Conservation (phyloP, 1,140 invertebrate species). For the Papilio aristodemus region DNA sequence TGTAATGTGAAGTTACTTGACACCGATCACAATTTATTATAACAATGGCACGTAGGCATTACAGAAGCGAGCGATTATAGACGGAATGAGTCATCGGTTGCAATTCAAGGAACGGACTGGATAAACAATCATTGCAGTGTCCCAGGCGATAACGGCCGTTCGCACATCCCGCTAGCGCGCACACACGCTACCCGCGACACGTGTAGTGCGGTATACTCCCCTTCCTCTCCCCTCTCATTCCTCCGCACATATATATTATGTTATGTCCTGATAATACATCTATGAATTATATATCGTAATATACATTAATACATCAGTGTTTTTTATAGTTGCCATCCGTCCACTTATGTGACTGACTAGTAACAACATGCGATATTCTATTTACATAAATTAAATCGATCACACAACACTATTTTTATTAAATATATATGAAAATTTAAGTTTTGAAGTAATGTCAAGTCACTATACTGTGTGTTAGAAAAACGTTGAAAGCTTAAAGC, state of each 20-base stretch:
- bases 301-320: neutral
- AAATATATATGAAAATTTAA: too few species aligned
- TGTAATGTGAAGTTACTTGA: neutral
- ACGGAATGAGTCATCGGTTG: conserved; percentile 73
- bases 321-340: neutral
- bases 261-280: neutral
- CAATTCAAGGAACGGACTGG: conserved; percentile 77
- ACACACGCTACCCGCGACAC: conserved; percentile 34
- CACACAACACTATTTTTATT: too few species aligned
- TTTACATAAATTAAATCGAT: too few species aligned
- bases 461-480: too few species aligned
- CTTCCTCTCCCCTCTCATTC: neutral
- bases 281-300: neutral
- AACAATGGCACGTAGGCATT: conserved; percentile 49
- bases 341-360: neutral
- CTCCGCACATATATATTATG: neutral
- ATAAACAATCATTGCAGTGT: conserved; percentile 78
- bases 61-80: conserved; percentile 64
- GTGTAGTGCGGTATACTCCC: conserved; percentile 28
- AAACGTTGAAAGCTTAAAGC: too few species aligned
- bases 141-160: conserved; percentile 70
- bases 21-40: conserved; percentile 26
- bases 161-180: conserved; percentile 60
- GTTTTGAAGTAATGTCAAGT: too few species aligned
- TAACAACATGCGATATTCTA: neutral